These are phyloP conservation scores for Pseudopleuronectes americanus DNA, from an alignment of 2,797 vertebrate species.

Conservation along the genomic window DNA sequence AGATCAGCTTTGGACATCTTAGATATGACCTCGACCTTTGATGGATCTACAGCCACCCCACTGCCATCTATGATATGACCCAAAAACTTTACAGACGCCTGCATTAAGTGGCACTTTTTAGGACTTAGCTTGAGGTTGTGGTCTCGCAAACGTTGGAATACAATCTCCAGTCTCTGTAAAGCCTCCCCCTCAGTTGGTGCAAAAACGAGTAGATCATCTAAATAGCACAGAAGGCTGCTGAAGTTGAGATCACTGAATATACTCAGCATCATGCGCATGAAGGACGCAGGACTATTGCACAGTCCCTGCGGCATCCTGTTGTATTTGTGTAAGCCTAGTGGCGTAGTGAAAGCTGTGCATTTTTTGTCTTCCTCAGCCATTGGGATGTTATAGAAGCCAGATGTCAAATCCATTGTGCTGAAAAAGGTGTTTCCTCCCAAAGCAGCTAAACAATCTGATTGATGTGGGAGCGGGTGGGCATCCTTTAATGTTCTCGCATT, in stretches of 20 bases:
- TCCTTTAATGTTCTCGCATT: too few species aligned
- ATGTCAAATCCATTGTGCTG: neutral
- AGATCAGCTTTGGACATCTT: slow-evolving; percentile 32
- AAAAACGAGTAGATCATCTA: slow-evolving; percentile 38
- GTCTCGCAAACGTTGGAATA: neutral
- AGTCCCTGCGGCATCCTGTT: neutral
- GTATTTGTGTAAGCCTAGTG: neutral
- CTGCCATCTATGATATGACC: slow-evolving; percentile 22
- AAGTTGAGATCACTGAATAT: slow-evolving; percentile 51
- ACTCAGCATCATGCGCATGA: slow-evolving; percentile 32
- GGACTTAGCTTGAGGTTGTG: slow-evolving; percentile 27
- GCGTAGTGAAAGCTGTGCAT: neutral
- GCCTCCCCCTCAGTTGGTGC: slow-evolving; percentile 6
- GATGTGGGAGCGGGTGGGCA: too few species aligned
- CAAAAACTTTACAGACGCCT: slow-evolving; percentile 31
- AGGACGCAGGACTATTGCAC: slow-evolving; percentile 6
- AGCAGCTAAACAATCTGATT: too few species aligned
- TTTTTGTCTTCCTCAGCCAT: neutral
- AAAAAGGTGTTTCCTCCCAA: neutral
- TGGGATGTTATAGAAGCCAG: neutral
- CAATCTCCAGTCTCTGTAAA: slow-evolving; percentile 1
- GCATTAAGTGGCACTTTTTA: slow-evolving; percentile 35
- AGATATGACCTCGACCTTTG: slow-evolving; percentile 20
- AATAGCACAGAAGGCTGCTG: neutral
- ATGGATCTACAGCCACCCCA: slow-evolving; percentile 34